A percentile compares a stretch with the other conserved stretches of the same genome.
These are phyloP conservation scores for Zonotrichia albicollis DNA, from an alignment of 2,797 vertebrate genomes.

Conservation along the genomic window DNA sequence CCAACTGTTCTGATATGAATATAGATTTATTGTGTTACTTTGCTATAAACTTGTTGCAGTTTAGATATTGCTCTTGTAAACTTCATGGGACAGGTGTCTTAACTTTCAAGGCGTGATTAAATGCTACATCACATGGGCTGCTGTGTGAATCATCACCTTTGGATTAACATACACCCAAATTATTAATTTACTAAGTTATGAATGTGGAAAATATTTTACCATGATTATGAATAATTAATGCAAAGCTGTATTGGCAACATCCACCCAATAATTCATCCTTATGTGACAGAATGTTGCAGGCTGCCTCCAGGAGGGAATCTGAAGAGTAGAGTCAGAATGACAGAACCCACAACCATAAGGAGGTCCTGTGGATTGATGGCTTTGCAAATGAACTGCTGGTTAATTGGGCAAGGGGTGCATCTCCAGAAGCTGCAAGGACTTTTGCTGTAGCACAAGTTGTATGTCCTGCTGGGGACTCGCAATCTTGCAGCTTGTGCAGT, in stretches of 20 bases:
- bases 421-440: background rate
- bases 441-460: background rate
- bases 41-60: background rate
- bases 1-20: background rate
- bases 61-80: background rate
- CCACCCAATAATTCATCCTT: background rate
- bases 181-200: background rate
- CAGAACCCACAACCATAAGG: background rate
- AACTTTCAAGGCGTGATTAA: background rate
- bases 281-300: background rate
- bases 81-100: background rate
- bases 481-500: background rate
- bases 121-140: background rate
- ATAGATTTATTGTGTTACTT: background rate
- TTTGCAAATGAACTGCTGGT: background rate
- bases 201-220: background rate
- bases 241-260: background rate
- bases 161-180: background rate
- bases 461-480: background rate
- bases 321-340: background rate
- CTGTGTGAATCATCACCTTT: background rate
- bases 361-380: background rate
- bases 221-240: background rate
- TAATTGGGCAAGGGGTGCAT: background rate
- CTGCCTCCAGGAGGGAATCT: background rate